A percentile compares a stretch with the other conserved stretches of the same genome.
These are phyloP conservation scores for Schlechtendalia chinensis DNA, from an alignment of 1,140 invertebrate species.

Conservation along the genomic window DNA sequence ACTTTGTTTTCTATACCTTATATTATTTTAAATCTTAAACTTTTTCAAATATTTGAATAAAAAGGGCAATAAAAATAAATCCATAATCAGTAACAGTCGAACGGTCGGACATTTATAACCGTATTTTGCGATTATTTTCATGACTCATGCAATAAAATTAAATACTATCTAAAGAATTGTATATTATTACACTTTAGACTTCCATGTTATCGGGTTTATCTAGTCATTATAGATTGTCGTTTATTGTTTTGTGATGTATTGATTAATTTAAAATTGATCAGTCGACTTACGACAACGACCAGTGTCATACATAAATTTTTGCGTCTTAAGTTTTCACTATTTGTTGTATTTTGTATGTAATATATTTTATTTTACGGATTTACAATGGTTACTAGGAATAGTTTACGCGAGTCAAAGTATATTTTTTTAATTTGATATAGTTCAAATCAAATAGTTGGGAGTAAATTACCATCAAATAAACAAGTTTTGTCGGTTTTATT, in stretches of 20 bases:
- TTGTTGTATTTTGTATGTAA: not conserved
- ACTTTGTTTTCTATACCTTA: no score
- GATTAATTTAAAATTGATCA: constrained; percentile 1
- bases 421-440: constrained; percentile 13
- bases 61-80: no score
- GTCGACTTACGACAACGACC: constrained; percentile 19
- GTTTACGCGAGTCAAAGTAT: not conserved
- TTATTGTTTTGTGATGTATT: constrained; percentile 1
- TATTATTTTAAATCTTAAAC: no score
- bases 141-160: not conserved
- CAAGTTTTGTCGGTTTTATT: no score
- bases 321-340: constrained; percentile 9
- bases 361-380: constrained; percentile 16
- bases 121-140: constrained; percentile 2
- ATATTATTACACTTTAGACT: constrained; percentile 2
- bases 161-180: not conserved
- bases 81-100: no score
- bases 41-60: no score
- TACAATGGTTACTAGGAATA: not conserved
- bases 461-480: constrained; percentile 51
- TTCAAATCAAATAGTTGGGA: constrained; percentile 50
- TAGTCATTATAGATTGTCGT: not conserved
- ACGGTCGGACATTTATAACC: no score
- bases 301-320: not conserved
- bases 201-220: no score